Evolutionary conservation across 2,797 vertebrate genomes (phyloP).

Genomic region (Taenioides sp.): DNA sequence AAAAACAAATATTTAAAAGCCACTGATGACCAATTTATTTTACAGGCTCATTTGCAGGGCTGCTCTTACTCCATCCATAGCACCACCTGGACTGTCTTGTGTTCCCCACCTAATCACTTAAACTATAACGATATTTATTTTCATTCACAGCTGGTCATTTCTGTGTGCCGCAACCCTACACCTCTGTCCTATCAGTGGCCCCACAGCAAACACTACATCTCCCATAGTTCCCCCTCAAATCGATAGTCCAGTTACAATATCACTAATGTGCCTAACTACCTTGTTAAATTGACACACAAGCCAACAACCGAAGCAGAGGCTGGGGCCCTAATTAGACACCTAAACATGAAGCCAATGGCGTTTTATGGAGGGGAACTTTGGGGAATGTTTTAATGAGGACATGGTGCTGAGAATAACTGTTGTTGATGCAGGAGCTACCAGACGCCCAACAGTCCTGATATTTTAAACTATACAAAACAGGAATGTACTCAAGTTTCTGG

Average conservation of each 20-base stretch:
- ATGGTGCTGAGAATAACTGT: constrained; percentile 68
- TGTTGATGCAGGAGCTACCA: constrained; percentile 65
- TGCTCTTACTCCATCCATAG: neutral
- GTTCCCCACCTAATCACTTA: constrained; percentile 7
- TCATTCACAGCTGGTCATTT: constrained; percentile 26
- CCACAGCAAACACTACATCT: constrained; percentile 32
- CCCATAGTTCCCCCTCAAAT: constrained; percentile 27
- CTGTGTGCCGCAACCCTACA: constrained; percentile 39
- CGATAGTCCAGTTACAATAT: constrained; percentile 68
- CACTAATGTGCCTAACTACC: constrained; percentile 68
- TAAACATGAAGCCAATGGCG: constrained; percentile 70
- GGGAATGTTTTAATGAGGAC: constrained; percentile 80
- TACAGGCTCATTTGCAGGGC: neutral
- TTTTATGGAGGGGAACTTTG: constrained; percentile 70
- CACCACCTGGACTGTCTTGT: neutral
- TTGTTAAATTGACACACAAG: constrained; percentile 75
- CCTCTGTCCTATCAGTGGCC: constrained; percentile 44
- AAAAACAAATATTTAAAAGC: neutral
- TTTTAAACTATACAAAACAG: neutral
- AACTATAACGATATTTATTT: constrained; percentile 10
- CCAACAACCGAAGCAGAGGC: constrained; percentile 54
- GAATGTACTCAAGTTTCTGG: neutral
- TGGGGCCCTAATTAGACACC: constrained; percentile 73
- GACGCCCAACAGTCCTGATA: constrained; percentile 35
- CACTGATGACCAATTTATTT: neutral